Conservation (phyloP, 2,113 vertebrate genomes). For the Colius striatus region DNA sequence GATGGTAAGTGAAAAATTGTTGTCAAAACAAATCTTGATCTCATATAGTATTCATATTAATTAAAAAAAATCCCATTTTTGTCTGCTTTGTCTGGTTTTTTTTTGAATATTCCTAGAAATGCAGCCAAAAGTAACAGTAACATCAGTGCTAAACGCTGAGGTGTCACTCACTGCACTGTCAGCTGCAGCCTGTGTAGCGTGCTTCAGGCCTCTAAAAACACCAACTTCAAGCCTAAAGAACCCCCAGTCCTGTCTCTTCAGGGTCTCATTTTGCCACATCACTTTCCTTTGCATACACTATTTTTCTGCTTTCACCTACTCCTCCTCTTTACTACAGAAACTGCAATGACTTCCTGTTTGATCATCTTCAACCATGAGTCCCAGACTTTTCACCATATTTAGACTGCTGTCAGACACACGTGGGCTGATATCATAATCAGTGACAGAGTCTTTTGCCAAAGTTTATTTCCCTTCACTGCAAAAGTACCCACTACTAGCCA, state of each 20-base stretch:
- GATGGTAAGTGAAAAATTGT: background rate
- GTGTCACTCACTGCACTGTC: background rate
- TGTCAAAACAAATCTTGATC: background rate
- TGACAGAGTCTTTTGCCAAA: background rate
- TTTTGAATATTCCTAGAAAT: background rate
- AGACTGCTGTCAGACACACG: background rate
- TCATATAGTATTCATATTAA: background rate
- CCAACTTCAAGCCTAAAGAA: background rate
- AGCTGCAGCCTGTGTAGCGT: background rate
- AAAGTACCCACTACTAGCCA: background rate
- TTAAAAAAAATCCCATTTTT: background rate
- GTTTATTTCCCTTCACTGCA: background rate
- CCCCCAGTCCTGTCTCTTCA: background rate
- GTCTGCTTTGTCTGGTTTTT: too few species aligned
- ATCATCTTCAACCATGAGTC: background rate
- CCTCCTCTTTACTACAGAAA: background rate
- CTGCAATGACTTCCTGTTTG: background rate
- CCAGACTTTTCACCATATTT: background rate
- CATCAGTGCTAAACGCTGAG: background rate
- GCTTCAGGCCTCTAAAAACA: background rate
- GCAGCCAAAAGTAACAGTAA: background rate
- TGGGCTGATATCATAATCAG: background rate
- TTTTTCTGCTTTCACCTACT: background rate
- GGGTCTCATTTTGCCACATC: background rate
- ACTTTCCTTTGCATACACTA: background rate